Evolutionary conservation across 2,888 invertebrate species (phyloP).

Genomic region (Aplocera efformata): DNA sequence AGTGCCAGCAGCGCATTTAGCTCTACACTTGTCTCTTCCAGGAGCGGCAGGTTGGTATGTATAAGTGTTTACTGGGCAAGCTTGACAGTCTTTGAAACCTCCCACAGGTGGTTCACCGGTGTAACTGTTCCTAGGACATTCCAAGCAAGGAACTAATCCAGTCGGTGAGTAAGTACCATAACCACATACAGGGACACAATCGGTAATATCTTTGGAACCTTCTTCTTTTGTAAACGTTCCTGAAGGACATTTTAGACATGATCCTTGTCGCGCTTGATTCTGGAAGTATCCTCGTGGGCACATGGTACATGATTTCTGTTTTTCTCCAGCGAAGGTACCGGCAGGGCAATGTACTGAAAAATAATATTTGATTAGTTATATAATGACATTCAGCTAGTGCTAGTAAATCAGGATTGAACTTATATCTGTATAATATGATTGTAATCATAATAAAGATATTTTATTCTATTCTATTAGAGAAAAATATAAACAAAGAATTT

Average conservation of each 20-base stretch:
- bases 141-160: constrained; percentile 94
- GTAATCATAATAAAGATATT: too few relatives aligned
- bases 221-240: constrained; percentile 96
- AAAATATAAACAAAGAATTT: too few relatives aligned
- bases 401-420: too few relatives aligned
- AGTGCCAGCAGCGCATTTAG: constrained; percentile 93
- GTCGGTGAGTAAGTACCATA: constrained; percentile 97
- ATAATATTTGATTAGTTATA: constrained; percentile 6
- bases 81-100: constrained; percentile 95
- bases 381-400: too few relatives aligned
- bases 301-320: constrained; percentile 93
- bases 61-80: constrained; percentile 93
- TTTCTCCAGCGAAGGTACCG: constrained; percentile 94
- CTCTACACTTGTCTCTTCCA: constrained; percentile 89
- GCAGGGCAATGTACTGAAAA: constrained; percentile 96
- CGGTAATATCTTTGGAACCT: constrained; percentile 91
- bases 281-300: constrained; percentile 97
- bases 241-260: constrained; percentile 93
- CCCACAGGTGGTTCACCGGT: constrained; percentile 92
- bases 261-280: constrained; percentile 93
- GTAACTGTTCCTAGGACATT: constrained; percentile 96
- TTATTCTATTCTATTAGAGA: too few relatives aligned
- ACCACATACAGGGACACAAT: constrained; percentile 96
- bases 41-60: constrained; percentile 96
- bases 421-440: too few relatives aligned